phyloP scores from a whole-genome alignment of 2,797 vertebrate genomes.

The Eleutherodactylus coqui region DNA sequence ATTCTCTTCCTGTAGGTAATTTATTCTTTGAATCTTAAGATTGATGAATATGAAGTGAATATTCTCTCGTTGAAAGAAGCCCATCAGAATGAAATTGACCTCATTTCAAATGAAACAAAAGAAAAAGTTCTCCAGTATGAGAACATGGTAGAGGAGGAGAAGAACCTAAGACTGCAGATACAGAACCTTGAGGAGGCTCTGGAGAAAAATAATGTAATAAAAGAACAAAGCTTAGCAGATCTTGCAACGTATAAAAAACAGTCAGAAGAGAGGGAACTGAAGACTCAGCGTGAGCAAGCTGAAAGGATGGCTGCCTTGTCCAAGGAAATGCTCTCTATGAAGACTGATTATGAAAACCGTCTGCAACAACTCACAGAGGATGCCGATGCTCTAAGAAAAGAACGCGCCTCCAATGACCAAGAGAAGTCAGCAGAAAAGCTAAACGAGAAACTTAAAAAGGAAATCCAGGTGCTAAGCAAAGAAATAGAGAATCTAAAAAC shows the following conservation, averaged over 20 bases:
- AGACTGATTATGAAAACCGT: conserved; percentile 79
- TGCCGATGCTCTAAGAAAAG: conserved; percentile 70
- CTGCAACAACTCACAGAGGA: conserved; percentile 74
- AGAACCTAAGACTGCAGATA: conserved; percentile 81
- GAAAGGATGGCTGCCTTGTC: conserved; percentile 68
- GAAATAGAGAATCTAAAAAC: conserved; percentile 75
- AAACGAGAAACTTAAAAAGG: conserved; percentile 69
- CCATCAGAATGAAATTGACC: conserved; percentile 86
- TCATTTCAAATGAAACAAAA: conserved; percentile 81
- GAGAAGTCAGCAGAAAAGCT: conserved; percentile 67
- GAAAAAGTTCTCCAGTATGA: conserved; percentile 74
- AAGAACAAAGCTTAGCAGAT: conserved; percentile 80
- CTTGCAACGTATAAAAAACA: conserved; percentile 74
- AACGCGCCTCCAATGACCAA: conserved; percentile 72
- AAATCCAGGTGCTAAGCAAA: conserved; percentile 72
- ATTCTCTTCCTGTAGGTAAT: conserved; percentile 82
- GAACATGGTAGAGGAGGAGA: conserved; percentile 72
- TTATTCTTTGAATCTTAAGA: conserved; percentile 91
- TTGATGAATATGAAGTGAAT: conserved; percentile 89
- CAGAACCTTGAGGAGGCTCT: conserved; percentile 85
- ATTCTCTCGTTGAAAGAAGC: conserved; percentile 83
- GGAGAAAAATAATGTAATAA: conserved; percentile 84
- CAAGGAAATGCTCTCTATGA: conserved; percentile 72
- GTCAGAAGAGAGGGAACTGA: conserved; percentile 78
- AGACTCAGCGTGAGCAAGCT: conserved; percentile 72